A percentile compares a stretch with the other conserved stretches of the same genome.
These are phyloP conservation scores for Telenomus remus DNA, from an alignment of 1,140 invertebrate species.

Conservation along the genomic window DNA sequence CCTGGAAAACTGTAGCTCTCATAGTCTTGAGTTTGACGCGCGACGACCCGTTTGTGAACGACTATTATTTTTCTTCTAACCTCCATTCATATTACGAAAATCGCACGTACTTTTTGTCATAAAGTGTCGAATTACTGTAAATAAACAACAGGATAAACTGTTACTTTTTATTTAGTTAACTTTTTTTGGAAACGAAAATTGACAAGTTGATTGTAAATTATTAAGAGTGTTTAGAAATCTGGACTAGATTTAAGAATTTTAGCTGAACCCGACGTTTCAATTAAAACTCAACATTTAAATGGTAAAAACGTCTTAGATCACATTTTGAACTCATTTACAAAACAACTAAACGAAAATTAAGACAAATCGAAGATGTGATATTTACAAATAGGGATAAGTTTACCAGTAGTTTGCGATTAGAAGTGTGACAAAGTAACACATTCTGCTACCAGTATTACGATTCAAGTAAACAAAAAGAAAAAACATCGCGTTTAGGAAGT, in stretches of 20 bases:
- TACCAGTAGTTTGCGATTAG: too few species aligned
- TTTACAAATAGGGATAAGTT: conserved; percentile 11
- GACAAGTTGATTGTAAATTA: too few species aligned
- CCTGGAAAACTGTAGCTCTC: conserved; percentile 45
- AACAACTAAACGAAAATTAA: conserved; percentile 22
- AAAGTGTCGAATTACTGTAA: conserved; percentile 13
- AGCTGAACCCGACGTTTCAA: too few species aligned
- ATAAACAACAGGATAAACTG: too few species aligned
- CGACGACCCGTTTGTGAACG: conserved; percentile 43
- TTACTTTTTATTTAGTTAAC: too few species aligned
- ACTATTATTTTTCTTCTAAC: conserved; percentile 24
- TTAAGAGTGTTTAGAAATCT: too few species aligned
- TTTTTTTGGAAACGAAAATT: too few species aligned
- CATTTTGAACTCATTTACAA: conserved; percentile 18
- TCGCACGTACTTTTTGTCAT: conserved; percentile 4
- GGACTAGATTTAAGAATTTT: too few species aligned
- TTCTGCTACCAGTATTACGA: conserved; percentile 23
- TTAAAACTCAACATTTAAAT: too few species aligned
- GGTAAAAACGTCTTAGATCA: not conserved
- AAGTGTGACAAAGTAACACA: not conserved
- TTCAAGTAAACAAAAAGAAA: conserved; percentile 14
- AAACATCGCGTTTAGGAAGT: conserved; percentile 14
- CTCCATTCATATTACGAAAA: not conserved
- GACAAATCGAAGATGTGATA: conserved; percentile 23
- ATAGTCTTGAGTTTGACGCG: conserved; percentile 44